Evolutionary conservation across 2,797 vertebrate genomes (phyloP).

Genomic region (Propithecus perrieri): DNA sequence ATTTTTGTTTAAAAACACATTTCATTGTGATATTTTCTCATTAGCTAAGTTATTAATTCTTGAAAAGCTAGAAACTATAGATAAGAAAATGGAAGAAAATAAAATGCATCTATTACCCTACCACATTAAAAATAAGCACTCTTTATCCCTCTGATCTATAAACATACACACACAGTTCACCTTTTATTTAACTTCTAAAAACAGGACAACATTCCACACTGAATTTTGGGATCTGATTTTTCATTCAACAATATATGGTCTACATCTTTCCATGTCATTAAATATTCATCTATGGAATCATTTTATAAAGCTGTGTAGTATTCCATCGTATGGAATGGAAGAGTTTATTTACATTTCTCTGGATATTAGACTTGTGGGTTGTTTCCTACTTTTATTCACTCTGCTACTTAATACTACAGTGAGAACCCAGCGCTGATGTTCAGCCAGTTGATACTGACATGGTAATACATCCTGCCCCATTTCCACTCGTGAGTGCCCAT

Average conservation of each 20-base stretch:
- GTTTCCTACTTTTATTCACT: neutral
- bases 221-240: constrained; percentile 20
- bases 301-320: neutral
- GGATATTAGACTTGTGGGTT: neutral
- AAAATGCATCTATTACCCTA: neutral
- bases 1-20: neutral
- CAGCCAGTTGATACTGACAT: neutral
- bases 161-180: neutral
- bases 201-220: neutral
- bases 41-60: constrained; percentile 21
- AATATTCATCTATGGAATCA: neutral
- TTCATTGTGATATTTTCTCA: constrained; percentile 3
- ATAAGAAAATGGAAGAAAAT: constrained; percentile 29
- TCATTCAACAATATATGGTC: neutral
- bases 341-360: neutral
- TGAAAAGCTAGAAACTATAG: constrained; percentile 7
- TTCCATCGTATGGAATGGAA: neutral
- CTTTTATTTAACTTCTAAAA: constrained; percentile 16
- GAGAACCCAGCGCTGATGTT: neutral
- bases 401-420: neutral
- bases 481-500: neutral
- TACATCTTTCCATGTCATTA: neutral
- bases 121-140: neutral
- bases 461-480: neutral
- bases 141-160: neutral